These are phyloP conservation scores for Metellina segmentata DNA, from an alignment of 2,888 invertebrate genomes.

Conservation along the genomic window DNA sequence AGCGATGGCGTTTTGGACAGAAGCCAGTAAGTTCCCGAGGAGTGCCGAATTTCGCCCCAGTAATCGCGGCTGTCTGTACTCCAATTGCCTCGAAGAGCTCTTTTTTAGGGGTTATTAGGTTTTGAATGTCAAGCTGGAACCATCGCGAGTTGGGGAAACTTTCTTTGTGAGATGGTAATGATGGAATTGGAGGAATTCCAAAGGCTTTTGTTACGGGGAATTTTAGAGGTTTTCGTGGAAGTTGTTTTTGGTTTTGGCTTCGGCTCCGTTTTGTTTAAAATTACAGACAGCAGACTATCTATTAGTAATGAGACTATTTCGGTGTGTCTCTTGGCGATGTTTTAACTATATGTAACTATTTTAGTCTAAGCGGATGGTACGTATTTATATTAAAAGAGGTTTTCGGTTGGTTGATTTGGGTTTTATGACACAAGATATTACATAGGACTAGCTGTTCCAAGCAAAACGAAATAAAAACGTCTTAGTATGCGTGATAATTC, in stretches of 20 bases:
- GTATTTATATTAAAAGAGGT: too few relatives aligned
- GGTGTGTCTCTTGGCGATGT: too few relatives aligned
- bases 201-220: background rate
- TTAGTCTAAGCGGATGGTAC: too few relatives aligned
- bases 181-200: conserved; percentile 8
- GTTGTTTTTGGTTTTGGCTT: background rate
- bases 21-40: conserved; percentile 25
- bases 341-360: too few relatives aligned
- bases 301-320: too few relatives aligned
- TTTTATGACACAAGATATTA: too few relatives aligned
- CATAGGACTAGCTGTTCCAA: too few relatives aligned
- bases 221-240: background rate
- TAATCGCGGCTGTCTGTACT: background rate
- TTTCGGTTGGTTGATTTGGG: too few relatives aligned
- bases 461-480: too few relatives aligned
- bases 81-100: background rate
- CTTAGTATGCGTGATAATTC: too few relatives aligned
- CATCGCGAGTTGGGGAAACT: background rate
- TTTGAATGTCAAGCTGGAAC: conserved; percentile 5
- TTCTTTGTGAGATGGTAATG: background rate
- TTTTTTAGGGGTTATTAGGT: conserved; percentile 2
- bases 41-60: background rate
- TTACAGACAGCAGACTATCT: too few relatives aligned
- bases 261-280: background rate
- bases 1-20: conserved; percentile 17